These are phyloP conservation scores for Pelodytes ibericus DNA, from an alignment of 2,797 vertebrate species.

Conservation along the genomic window DNA sequence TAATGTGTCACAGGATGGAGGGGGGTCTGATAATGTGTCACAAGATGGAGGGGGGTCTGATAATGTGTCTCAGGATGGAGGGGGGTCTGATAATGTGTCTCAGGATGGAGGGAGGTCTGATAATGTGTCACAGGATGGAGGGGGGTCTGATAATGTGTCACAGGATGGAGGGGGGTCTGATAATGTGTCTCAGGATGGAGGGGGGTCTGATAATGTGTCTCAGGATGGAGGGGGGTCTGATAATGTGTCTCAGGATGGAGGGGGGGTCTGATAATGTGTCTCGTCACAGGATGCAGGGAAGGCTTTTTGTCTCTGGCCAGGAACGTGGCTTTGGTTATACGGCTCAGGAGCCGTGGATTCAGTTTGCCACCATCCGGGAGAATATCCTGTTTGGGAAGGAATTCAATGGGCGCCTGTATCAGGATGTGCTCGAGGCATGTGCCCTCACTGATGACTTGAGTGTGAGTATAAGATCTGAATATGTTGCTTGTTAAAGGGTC, in stretches of 20 bases:
- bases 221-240: no score
- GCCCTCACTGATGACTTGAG: conserved; percentile 87
- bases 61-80: no score
- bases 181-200: not conserved
- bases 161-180: not conserved
- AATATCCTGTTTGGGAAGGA: conserved; percentile 92
- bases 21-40: no score
- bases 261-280: conserved; percentile 58
- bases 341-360: conserved; percentile 95
- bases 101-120: no score
- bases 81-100: no score
- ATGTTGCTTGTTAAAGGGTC: no score
- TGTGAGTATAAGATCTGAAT: conserved; percentile 79
- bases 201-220: no score
- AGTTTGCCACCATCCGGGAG: conserved; percentile 87
- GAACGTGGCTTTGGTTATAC: conserved; percentile 83
- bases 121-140: no score
- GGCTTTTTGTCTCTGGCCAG: conserved; percentile 26
- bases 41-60: no score
- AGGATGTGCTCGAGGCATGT: conserved; percentile 87
- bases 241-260: no score
- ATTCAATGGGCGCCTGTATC: conserved; percentile 79
- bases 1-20: no score
- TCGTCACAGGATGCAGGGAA: conserved; percentile 73
- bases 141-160: not conserved